Evolutionary conservation across 92 coral and sea anemone genomes (phyloP).

Genomic region (Paragorgia papillata): DNA sequence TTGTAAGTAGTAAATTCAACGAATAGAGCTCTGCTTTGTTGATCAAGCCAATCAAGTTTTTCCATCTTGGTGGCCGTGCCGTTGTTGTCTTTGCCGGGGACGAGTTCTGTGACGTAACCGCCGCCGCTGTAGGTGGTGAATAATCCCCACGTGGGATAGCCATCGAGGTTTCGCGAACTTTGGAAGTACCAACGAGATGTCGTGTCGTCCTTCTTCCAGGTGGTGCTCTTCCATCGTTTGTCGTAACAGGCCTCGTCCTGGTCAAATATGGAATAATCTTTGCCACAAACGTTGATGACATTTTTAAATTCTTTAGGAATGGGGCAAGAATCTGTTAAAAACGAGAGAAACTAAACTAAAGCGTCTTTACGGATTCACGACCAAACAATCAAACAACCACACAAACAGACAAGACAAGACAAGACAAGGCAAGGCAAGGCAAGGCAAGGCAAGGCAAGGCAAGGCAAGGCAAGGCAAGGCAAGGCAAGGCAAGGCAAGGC

Average conservation of each 20-base stretch:
- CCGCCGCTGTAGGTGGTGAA: constrained; percentile 83
- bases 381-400: no score
- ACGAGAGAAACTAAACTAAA: neutral
- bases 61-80: constrained; percentile 47
- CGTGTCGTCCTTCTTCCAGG: constrained; percentile 27
- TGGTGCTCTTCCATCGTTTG: constrained; percentile 61
- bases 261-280: constrained; percentile 70
- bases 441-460: no score
- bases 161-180: constrained; percentile 64
- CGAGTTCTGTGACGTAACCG: constrained; percentile 63
- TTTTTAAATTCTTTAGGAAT: constrained; percentile 62
- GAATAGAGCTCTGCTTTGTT: constrained; percentile 83
- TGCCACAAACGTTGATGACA: constrained; percentile 57
- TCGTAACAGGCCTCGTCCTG: constrained; percentile 75
- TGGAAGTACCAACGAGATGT: constrained; percentile 75
- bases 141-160: constrained; percentile 71
- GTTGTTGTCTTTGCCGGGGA: constrained; percentile 44
- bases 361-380: no score
- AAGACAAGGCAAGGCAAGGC: no score
- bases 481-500: no score
- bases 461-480: no score
- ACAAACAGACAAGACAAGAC: no score
- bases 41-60: constrained; percentile 74
- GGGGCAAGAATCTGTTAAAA: constrained; percentile 61
- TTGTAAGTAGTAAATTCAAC: constrained; percentile 85